Base-by-base conservation (phyloP, 2,113 vertebrate genomes). In the Ctenomys sociabilis region DNA sequence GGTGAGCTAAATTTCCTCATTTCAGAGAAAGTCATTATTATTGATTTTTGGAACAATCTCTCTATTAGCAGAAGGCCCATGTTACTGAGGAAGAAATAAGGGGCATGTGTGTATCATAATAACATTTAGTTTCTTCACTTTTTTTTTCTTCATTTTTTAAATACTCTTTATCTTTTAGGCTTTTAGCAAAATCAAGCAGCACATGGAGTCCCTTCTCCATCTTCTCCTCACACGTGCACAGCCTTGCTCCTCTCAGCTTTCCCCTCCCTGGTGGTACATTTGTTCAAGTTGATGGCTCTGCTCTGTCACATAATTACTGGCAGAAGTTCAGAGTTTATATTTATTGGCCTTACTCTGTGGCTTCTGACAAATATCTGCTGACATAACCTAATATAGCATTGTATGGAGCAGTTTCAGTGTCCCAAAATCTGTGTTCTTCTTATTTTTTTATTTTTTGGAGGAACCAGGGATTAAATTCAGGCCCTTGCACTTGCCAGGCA, bases 1-100 rank as follows among this genome's bases (percentile, higher is more conserved):
- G 30, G 68, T 97, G 93, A 94, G 66, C 95, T 12, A 19, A 66
- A 92, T 16, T 93, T 97, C 13, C 21, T 73, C 73, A 54, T 92
- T 97, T 97, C 59, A 97, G 61, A 95, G 93, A 61, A 93, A 93
- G 37, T 85, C 7, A 2, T 61, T 86, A 7, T 88, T 93, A 93
- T 87, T 72, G 78, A 37, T 93, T 93, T 97, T 95, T 35, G 40
- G 37, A 91, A 70, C 78, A 3, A 6, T 95, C 96, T 72, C 49
- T 96, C 80, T 37, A 28, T 95, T 85, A 68, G 77, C 2, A 93
- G 22, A 57, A 88, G 11, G 32, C 93, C 17, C 54, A 86, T 96
- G 92, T 49, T 40, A 10, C 7, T 83, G 85, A 49, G 40, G 28
- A 32, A 92, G 90, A 91, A 85, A 61, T 37, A 28, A 64, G 5